These are phyloP conservation scores for Ditula angustiorana DNA, from an alignment of 2,888 invertebrate genomes.

Conservation along the genomic window DNA sequence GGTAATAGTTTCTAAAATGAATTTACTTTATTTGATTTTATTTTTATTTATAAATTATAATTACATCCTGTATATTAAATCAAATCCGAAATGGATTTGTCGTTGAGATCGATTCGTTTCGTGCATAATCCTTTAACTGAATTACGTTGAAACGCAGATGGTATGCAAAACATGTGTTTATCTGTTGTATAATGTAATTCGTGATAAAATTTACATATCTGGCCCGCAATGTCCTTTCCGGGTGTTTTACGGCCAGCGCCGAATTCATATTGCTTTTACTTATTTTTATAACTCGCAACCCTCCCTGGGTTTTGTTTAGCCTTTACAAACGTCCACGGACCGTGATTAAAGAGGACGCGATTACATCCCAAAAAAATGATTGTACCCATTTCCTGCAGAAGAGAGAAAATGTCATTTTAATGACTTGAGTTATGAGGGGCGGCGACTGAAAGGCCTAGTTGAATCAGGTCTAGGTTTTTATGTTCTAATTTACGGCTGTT, in stretches of 20 bases:
- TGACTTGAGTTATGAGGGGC: constrained; percentile 48
- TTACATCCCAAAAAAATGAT: constrained; percentile 55
- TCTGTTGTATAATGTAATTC: constrained; percentile 35
- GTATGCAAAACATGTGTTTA: constrained; percentile 37
- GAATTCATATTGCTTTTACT: constrained; percentile 42
- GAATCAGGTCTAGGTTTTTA: constrained; percentile 13
- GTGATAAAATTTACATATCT: constrained; percentile 37
- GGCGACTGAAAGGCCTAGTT: constrained; percentile 7
- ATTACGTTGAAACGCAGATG: constrained; percentile 24
- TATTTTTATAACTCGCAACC: constrained; percentile 46
- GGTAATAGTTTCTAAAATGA: no score
- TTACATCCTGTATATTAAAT: no score
- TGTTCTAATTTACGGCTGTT: background rate
- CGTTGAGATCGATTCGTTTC: background rate
- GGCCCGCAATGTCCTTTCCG: constrained; percentile 31
- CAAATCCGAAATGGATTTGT: background rate
- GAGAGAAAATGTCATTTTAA: constrained; percentile 60
- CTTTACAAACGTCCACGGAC: constrained; percentile 48
- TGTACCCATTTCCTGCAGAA: constrained; percentile 54
- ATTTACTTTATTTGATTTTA: no score
- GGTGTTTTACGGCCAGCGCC: constrained; percentile 16
- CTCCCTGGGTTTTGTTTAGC: constrained; percentile 51
- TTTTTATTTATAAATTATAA: no score
- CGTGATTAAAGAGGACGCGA: constrained; percentile 55
- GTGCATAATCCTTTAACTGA: background rate